Base-by-base conservation (phyloP, 35 echinoderm and acorn worm genomes). In the Chiridota heheva region DNA sequence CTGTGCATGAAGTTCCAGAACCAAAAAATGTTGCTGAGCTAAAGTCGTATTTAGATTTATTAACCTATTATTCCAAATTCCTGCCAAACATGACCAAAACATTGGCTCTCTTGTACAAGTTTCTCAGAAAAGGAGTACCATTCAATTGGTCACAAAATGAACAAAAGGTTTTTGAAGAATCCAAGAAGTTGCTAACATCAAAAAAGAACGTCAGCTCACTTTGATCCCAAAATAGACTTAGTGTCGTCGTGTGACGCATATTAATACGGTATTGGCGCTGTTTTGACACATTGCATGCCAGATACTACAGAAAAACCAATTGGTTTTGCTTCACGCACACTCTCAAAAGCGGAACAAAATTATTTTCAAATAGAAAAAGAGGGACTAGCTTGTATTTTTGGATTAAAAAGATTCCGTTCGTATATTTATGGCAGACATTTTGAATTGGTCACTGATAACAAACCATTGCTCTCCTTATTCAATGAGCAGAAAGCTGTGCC, bases 351-450 rank as follows among this genome's bases (percentile, higher is more conserved):
- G 31, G 89, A 92, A 53, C 47, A 77, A 24, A 78, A 84, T 36
- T 90, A 90, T 34, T 69, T 58, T 1, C 87, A 92, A 76, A 70
- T 86, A 33, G 79, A 77, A 42, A 81, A 81, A 25, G 75, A 92
- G 55, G 89, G 82, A 4, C 51, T 86, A 34, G 73, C 38, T 41
- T 80, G 47, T 51, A 59, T 92, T 28, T 92, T 86, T 67, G 89
- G 51, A 7, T 74, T 87, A 18, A 80, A 67, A n/a, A 77, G 65
- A 79, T 92, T 90, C 47, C 63, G 86, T 29, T 60, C 18, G 4
- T 86, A 87, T 36, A 56, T 92, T 12, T 86, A 87, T 35, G 89
- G 89, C 42, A 30, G 83, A 15, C 44, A 85, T 2, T 85, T 91
- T 48, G 85, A 81, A 4, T 36, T 91, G 29, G 80, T 78, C 2